Base-by-base conservation (phyloP, 2,888 invertebrate genomes). In the Altica lythri region DNA sequence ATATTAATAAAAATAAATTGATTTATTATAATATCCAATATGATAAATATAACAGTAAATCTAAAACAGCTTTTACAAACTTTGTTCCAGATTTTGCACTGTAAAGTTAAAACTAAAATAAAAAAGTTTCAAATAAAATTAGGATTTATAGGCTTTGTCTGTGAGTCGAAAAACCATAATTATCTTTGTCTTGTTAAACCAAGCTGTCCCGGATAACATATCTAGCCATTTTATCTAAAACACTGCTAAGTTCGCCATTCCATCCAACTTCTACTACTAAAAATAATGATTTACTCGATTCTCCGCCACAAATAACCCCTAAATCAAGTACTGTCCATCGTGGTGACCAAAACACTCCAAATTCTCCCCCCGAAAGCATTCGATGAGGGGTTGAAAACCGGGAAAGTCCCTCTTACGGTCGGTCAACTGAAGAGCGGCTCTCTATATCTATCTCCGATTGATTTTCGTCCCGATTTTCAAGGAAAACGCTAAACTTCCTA, bases 401-500 rank as follows among this genome's bases (percentile, higher is more conserved):
- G n/a, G n/a, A n/a, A n/a, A n/a, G n/a, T n/a, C n/a, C n/a, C n/a
- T n/a, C n/a, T n/a, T n/a, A n/a, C 42, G 47, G 53, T 43, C 42
- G 43, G 35, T 42, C 52, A 40, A 35, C 32, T 32, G 40, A 42
- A 45, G 47, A 46, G 37, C 53, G 27, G n/a, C n/a, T 30, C 48
- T 54, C 54, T 48, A 45, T 49, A 43, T 43, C 54, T 49, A 48
- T 54, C 49, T 38, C 29, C 48, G 54, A 54, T 54, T 49, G 54
- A 54, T 54, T 53, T 38, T 44, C 43, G 35, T 40, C 16, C 40
- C 10, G 43, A 30, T 48, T 48, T 49, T 38, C 32, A 44, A 62
- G 34, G 16, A 34, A 34, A 34, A 34, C 34, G 16, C 34, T 8
- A 34, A 34, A 34, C 16, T 34, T 34, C 34, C 16, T 34, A n/a